Base-by-base conservation (phyloP, 2,888 invertebrate genomes). In the Drepanosiphum platanoidis region DNA sequence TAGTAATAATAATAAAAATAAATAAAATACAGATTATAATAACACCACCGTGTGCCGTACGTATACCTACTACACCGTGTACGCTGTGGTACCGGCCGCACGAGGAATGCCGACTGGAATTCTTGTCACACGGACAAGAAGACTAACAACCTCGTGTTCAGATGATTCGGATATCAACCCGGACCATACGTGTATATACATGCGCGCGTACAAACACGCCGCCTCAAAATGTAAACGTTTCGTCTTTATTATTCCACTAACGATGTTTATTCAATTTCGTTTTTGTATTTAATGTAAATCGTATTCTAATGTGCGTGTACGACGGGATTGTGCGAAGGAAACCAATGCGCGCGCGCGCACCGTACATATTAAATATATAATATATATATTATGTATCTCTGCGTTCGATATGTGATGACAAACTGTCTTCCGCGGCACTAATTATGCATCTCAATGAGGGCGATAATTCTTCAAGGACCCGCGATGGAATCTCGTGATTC, bases 101-200 rank as follows among this genome's bases (percentile, higher is more conserved):
- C n/a, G 34, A n/a, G 52, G 80, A 80, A 80, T 80, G 80, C 27
- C 13, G 70, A 80, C 68, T 52, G 46, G 52, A 80, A 81, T 81
- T 58, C 58, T 71, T 81, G 77, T 77, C 77, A 30, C 70, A 71
- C 80, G 22, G 1, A 81, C 58, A 3, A 27, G 58, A 39, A 36
- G 42, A 70, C 80, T 80, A 80, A 80, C 80, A 36, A 80, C 80
- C 70, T 77, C 77, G 77, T 8, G 36, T 77, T 30, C 61, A 61
- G 77, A 77, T 39, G 36, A 61, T 77, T 77, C 30, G 61, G 77
- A 77, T 61, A 61, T 39, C 9, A 61, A 77, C 58, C 58, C 61
- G 27, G 61, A 77, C 58, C 22, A n/a, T 58, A 75, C 46, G 8
- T 13, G 5, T 7, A 52, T 22, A 52, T 22, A 13, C 22, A 13